These are phyloP conservation scores for Furcifer pardalis DNA, from an alignment of 2,797 vertebrate species.

Conservation along the genomic window DNA sequence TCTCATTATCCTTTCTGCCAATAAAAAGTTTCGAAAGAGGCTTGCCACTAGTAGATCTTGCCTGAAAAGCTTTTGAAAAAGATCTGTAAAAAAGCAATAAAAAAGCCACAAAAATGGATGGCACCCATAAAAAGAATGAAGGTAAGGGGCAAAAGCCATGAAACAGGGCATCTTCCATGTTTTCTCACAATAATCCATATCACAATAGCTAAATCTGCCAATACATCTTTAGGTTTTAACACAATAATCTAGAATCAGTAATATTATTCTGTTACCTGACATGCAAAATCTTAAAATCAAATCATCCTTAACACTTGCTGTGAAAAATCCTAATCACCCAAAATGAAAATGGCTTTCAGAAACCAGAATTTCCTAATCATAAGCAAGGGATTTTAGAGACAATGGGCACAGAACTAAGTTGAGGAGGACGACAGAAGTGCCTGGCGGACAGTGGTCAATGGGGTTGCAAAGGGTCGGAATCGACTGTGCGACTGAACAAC, in stretches of 20 bases:
- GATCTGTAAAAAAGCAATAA: constrained; percentile 76
- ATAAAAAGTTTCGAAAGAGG: constrained; percentile 93
- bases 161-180: background rate
- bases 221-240: background rate
- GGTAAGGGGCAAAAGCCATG: background rate
- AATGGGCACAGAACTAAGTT: no score
- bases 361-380: background rate
- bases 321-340: background rate
- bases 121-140: accelerated
- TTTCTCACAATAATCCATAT: accelerated
- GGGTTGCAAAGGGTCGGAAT: no score
- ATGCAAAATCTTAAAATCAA: background rate
- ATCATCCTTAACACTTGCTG: background rate
- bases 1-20: constrained; percentile 97
- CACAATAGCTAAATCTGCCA: background rate
- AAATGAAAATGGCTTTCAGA: background rate
- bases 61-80: constrained; percentile 98
- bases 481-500: no score
- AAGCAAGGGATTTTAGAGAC: background rate
- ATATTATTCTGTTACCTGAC: background rate
- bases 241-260: background rate
- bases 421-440: no score
- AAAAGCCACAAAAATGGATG: background rate
- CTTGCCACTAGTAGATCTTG: constrained; percentile 97
- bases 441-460: no score